Evolutionary conservation across 2,797 vertebrate genomes (phyloP), one percentile per base, ranked within the genome.

Genomic region (Muraenolepis orangiensis): DNA sequence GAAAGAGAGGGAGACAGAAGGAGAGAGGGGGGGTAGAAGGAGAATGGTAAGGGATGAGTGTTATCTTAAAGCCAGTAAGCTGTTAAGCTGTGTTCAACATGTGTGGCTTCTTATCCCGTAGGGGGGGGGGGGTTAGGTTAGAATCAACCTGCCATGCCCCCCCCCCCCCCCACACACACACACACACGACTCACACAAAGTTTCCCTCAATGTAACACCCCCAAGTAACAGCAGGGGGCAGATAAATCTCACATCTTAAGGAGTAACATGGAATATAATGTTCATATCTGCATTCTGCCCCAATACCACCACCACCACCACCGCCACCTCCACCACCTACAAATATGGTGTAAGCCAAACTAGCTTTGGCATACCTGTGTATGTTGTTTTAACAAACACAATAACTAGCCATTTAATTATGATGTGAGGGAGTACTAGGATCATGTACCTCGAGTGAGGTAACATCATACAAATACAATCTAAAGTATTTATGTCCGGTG

Each of bases 51-150:
- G 23, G n/a, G 34, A 40, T 36, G 20, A 57, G 51, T 57, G 51
- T 57, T 57, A 57, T 57, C 51, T n/a, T 72, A 57, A 67, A 31
- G 70, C 61, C 42, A 26, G 74, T 57, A 57, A 57, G 51, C 51
- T 57, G 80, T 85, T 80, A 81, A 85, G 71, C 86, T 74, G 76
- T 79, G 61, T 71, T 83, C 71, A 66, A 78, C 77, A 76, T 34
- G 74, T 71, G 40, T 71, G 70, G 13, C 36, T 71, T 51, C 70
- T 77, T 67, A 61, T 61, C 57, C 57, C 16, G 7, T 61, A 23
- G n/a, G 18, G 18, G 20, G 57, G 7, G 57, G n/a, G 42, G 14
- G 42, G 42, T 51, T 51, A n/a, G 46, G 42, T 14, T 3, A 42
- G 18, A 51, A 51, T n/a, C 51, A 61, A n/a, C n/a, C n/a, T n/a